A percentile compares a stretch with the other conserved stretches of the same genome.
phyloP scores from a whole-genome alignment of 1,140 invertebrate genomes.

The Ceratina australensis region DNA sequence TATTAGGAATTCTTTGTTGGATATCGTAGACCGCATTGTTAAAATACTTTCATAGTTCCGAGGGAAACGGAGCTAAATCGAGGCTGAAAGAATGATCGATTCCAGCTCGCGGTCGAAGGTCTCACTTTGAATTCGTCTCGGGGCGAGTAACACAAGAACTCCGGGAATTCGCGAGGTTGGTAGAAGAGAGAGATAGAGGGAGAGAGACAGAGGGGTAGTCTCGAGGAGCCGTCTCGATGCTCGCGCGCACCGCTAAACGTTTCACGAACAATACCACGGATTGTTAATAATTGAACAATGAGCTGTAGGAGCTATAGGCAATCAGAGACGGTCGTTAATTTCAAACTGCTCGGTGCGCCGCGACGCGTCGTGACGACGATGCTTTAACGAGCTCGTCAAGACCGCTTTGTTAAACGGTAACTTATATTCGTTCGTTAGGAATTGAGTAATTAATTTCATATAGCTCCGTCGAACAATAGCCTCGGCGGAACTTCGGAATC shows the following conservation, averaged over 20 bases:
- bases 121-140: no score
- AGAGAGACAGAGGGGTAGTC: no score
- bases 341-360: not conserved
- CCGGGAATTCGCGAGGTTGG: no score
- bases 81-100: no score
- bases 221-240: not conserved
- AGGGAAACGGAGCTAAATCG: no score
- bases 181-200: no score
- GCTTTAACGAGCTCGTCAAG: conserved; percentile 41
- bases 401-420: conserved; percentile 31
- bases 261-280: conserved; percentile 12
- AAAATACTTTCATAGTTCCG: no score
- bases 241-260: conserved; percentile 5
- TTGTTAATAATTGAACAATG: conserved; percentile 36
- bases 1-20: no score
- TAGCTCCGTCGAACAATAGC: conserved; percentile 13
- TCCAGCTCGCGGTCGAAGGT: no score
- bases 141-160: no score
- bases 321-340: conserved; percentile 32
- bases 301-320: conserved; percentile 6
- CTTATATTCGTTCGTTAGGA: conserved; percentile 37
- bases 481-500: conserved; percentile 6
- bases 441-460: conserved; percentile 40
- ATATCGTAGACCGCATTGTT: no score
- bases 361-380: not conserved